Base-by-base conservation (phyloP, 2,888 invertebrate species). In the Drosophila neotestacea region DNA sequence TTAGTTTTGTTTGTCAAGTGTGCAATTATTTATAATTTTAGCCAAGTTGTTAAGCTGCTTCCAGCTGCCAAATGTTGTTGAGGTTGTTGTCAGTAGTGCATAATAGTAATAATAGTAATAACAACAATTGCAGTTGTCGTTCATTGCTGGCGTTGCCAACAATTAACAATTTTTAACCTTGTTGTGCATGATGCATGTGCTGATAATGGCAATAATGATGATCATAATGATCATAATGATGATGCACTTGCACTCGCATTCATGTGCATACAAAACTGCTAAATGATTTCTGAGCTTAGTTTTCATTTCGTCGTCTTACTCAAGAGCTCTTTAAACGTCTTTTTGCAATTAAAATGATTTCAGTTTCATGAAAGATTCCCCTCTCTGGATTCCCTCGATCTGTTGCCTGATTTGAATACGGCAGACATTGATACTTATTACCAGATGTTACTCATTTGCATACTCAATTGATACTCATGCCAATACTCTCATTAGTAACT, bases 171-270 rank as follows among this genome's bases (percentile, higher is more conserved):
- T 56, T 73, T 73, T 65, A 88, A 68, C 89, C 73, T 81, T 79
- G 85, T 88, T 85, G 85, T 79, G 77, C 89, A 89, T 70, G 72
- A 79, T 77, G 81, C 71, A 77, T 77, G 65, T 58, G 77, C 65
- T 32, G 39, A 30, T 38, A 36, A 41, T 34, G 32, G 30, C 30
- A 32, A 52, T 27, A 47, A 66, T 39, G 32, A 59, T 56, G 27
- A 51, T 50, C 22, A 41, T 50, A 13, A 54, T 69, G 44, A 59
- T 47, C 42, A 54, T 55, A 13, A 69, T 58, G 46, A 58, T 58
- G 58, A 71, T 66, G 76, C 70, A 48, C 55, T 67, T 44, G 34
- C 60, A 61, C 58, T 65, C 58, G 59, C 63, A 60, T 50, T 71
- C 68, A 73, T 51, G 74, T 65, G 77, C 72, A 72, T 86, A 59